Percentiles rank a stretch among this genome's conserved stretches.
Evolutionary conservation across 2,888 invertebrate genomes (phyloP).

Genomic region (Sminthurinus aureus): DNA sequence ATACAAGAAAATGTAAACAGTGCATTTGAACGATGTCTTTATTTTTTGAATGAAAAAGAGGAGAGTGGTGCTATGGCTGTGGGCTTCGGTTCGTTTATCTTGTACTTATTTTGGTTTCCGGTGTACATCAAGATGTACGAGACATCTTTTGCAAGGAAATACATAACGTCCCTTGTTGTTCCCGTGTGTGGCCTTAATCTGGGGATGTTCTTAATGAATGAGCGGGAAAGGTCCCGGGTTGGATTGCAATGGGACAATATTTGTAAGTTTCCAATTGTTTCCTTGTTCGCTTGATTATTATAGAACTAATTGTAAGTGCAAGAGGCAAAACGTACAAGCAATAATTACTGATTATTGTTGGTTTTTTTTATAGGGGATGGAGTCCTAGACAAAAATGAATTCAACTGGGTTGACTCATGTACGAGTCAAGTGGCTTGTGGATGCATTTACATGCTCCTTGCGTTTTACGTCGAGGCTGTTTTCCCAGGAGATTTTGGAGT

Average conservation of each 20-base stretch:
- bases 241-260: conserved; percentile 50
- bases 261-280: too few relatives aligned
- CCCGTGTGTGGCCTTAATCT: neutral
- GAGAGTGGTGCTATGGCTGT: neutral
- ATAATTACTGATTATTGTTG: too few relatives aligned
- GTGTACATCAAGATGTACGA: neutral
- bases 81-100: neutral
- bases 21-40: neutral
- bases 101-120: neutral
- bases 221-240: neutral
- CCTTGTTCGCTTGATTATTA: too few relatives aligned
- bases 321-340: too few relatives aligned
- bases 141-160: neutral
- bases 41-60: too few relatives aligned
- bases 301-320: too few relatives aligned
- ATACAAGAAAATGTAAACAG: neutral
- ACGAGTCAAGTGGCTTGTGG: conserved; percentile 68
- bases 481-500: conserved; percentile 87
- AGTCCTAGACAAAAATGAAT: conserved; percentile 48
- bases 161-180: neutral
- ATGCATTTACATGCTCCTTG: conserved; percentile 75
- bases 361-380: too few relatives aligned
- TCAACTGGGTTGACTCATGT: neutral
- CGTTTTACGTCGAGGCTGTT: conserved; percentile 86
- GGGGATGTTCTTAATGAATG: neutral